phyloP scores from a whole-genome alignment of 1,140 invertebrate genomes.

The Subanguina moxae region DNA sequence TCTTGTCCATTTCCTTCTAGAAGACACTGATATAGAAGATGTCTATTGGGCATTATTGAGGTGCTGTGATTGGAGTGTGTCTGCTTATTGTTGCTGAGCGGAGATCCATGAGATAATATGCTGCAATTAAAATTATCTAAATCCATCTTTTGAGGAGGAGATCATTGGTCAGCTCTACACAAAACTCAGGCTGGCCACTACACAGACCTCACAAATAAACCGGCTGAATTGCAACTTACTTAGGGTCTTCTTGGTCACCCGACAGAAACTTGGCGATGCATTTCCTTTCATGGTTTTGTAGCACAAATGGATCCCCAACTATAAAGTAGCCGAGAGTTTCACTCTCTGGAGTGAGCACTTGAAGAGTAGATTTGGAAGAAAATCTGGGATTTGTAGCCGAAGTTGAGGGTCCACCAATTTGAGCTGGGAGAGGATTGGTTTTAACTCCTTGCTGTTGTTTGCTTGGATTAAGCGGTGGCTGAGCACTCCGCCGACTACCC shows the following conservation, averaged over 20 bases:
- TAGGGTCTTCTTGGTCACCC: not conserved
- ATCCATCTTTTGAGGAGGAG: not conserved
- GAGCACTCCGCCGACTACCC: not conserved
- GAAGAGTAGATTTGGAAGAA: constrained; percentile 12
- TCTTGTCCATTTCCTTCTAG: constrained; percentile 31
- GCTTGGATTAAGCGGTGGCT: constrained; percentile 5
- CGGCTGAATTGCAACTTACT: not conserved
- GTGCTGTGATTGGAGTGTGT: not conserved
- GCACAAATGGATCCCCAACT: constrained; percentile 29
- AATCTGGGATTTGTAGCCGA: not conserved
- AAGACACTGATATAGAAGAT: constrained; percentile 21
- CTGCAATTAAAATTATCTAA: not conserved
- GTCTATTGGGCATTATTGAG: not conserved
- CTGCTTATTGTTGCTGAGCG: not conserved
- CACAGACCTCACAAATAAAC: not conserved
- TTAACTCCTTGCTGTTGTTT: not conserved
- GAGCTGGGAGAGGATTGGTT: too few relatives aligned
- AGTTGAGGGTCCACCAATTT: not conserved
- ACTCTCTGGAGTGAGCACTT: constrained; percentile 21
- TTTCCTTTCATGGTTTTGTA: constrained; percentile 19
- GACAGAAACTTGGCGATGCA: constrained; percentile 18
- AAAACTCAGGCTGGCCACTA: too few relatives aligned
- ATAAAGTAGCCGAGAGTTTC: constrained; percentile 33
- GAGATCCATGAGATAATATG: not conserved
- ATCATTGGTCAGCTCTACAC: too few relatives aligned